These are phyloP conservation scores for Chelonia mydas DNA, from an alignment of 2,797 vertebrate species.

Conservation along the genomic window DNA sequence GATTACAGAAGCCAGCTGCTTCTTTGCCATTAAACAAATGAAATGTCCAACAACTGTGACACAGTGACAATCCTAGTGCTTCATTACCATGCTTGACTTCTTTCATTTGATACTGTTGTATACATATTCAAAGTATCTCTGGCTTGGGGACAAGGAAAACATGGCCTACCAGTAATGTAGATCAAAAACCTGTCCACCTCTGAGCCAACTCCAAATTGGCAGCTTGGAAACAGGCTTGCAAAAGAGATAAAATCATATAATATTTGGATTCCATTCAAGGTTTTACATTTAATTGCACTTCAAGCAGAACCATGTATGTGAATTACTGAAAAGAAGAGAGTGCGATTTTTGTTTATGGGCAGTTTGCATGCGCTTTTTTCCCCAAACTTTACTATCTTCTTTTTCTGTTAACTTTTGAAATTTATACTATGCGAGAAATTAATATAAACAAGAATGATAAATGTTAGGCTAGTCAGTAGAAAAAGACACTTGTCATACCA, in stretches of 20 bases:
- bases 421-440: neutral
- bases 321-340: neutral
- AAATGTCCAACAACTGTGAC: neutral
- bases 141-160: neutral
- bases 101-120: neutral
- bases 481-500: neutral
- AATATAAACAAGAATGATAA: neutral
- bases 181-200: neutral
- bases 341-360: neutral
- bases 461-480: neutral
- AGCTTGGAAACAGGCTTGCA: neutral
- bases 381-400: neutral
- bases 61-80: neutral
- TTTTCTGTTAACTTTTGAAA: neutral
- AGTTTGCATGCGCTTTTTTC: neutral
- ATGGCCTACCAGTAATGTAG: neutral
- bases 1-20: neutral
- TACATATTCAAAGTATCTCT: neutral
- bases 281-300: neutral
- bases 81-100: neutral
- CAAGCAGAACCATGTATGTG: neutral
- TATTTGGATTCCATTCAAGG: neutral
- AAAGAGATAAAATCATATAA: neutral
- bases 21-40: constrained; percentile 19
- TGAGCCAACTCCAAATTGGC: neutral